A percentile compares a stretch with the other conserved stretches of the same genome.
phyloP scores from a whole-genome alignment of 2,797 vertebrate genomes.

The Myotis vivesi region DNA sequence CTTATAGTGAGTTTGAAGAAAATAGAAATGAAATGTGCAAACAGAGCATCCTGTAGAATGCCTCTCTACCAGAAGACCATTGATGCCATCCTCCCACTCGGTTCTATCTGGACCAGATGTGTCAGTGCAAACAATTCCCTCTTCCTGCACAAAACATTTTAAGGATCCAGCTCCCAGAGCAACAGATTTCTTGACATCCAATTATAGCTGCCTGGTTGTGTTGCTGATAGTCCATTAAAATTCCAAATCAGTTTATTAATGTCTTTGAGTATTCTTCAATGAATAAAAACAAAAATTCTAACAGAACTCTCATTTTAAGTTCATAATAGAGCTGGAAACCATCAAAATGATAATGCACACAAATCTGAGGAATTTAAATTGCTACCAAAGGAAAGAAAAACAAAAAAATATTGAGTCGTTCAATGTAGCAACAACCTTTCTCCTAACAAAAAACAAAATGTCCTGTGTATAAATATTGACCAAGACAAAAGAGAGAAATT shows the following conservation, averaged over 20 bases:
- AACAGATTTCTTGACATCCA: background rate
- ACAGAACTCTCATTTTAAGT: background rate
- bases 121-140: background rate
- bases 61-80: background rate
- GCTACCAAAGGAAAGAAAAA: slow-evolving; percentile 43
- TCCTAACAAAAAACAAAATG: slow-evolving; percentile 33
- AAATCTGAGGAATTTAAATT: slow-evolving; percentile 40
- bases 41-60: background rate
- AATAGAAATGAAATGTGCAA: background rate
- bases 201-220: background rate
- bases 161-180: background rate
- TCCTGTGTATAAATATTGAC: background rate
- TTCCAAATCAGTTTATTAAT: slow-evolving; percentile 24
- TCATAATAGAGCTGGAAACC: background rate
- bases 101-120: background rate
- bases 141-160: background rate
- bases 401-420: background rate
- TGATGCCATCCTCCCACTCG: fast-evolving
- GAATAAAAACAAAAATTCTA: slow-evolving; percentile 34
- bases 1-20: background rate
- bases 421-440: background rate
- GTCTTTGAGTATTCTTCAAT: background rate
- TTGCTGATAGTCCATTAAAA: slow-evolving; percentile 33
- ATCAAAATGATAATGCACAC: background rate
- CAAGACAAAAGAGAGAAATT: background rate